Percentiles rank a stretch among this genome's conserved stretches.
Evolutionary conservation across 1,140 invertebrate species (phyloP).

Genomic region (Conus betulinus): DNA sequence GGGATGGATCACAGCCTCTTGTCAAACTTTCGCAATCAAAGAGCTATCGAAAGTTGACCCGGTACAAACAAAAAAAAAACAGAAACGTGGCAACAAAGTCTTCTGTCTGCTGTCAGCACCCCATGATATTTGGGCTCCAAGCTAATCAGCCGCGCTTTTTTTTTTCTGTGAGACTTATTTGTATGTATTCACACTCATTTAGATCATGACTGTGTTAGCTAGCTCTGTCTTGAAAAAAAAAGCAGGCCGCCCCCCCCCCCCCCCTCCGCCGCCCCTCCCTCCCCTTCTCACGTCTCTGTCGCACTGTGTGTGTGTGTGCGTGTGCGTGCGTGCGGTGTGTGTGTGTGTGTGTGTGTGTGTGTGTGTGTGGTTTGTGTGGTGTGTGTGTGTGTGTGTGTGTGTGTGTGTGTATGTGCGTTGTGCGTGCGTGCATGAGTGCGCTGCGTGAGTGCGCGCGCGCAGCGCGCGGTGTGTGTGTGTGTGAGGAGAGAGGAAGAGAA

Average conservation of each 20-base stretch:
- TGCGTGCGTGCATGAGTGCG: neutral
- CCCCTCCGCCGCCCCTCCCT: no score
- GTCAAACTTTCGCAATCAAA: no score
- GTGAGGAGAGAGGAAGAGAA: neutral
- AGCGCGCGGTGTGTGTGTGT: neutral
- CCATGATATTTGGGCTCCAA: neutral
- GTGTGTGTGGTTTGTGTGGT: neutral
- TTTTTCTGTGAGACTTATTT: neutral
- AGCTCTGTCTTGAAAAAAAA: no score
- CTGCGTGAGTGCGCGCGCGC: no score
- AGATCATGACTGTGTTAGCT: neutral
- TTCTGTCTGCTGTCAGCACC: neutral
- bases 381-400: neutral
- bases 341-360: neutral
- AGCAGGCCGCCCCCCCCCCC: neutral
- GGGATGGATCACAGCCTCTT: no score
- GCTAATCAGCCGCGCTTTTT: neutral
- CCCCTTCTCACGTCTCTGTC: neutral
- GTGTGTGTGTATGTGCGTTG: neutral
- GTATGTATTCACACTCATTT: conserved; percentile 9
- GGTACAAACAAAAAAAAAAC: no score
- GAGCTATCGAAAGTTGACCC: no score
- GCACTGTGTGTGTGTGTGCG: neutral
- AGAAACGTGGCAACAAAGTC: no score
- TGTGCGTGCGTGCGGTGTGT: neutral